Percentiles rank a stretch among this genome's conserved stretches.
phyloP scores from a whole-genome alignment of 2,113 vertebrate genomes.

The Anseranas semipalmata region DNA sequence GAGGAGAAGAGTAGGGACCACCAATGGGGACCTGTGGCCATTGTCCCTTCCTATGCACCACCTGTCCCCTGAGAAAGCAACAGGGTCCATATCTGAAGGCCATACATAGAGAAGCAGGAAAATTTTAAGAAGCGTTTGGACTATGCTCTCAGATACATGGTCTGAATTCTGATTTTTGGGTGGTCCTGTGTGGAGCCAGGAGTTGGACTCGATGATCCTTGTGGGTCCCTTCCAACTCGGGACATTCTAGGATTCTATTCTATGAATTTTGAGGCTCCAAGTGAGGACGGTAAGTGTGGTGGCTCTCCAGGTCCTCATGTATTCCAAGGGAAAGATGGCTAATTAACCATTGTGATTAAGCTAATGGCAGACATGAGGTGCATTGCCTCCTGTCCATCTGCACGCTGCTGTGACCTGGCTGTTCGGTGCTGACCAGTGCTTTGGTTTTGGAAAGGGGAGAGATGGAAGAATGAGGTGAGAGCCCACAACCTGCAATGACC shows the following conservation, averaged over 20 bases:
- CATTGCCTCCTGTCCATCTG: background rate
- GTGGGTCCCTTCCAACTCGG: too few relatives aligned
- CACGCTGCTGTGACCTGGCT: accelerated
- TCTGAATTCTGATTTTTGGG: too few relatives aligned
- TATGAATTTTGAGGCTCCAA: background rate
- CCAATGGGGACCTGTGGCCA: background rate
- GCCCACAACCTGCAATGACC: too few relatives aligned
- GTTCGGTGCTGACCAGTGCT: accelerated
- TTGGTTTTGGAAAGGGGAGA: background rate
- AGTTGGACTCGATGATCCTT: too few relatives aligned
- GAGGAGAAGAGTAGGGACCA: background rate
- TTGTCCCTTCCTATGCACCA: too few relatives aligned
- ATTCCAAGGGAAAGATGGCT: background rate
- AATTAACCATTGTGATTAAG: background rate
- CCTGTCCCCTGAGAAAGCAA: background rate
- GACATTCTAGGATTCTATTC: too few relatives aligned
- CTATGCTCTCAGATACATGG: too few relatives aligned
- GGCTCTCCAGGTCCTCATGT: background rate
- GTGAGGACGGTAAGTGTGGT: background rate
- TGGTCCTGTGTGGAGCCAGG: too few relatives aligned
- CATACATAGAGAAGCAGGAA: background rate
- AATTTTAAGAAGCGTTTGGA: too few relatives aligned
- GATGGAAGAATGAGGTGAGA: background rate
- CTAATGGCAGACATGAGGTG: background rate
- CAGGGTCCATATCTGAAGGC: background rate